Evolutionary conservation across 1,140 invertebrate species (phyloP), one percentile per base, ranked within the genome.

Genomic region (Drosophila pseudoananassae): DNA sequence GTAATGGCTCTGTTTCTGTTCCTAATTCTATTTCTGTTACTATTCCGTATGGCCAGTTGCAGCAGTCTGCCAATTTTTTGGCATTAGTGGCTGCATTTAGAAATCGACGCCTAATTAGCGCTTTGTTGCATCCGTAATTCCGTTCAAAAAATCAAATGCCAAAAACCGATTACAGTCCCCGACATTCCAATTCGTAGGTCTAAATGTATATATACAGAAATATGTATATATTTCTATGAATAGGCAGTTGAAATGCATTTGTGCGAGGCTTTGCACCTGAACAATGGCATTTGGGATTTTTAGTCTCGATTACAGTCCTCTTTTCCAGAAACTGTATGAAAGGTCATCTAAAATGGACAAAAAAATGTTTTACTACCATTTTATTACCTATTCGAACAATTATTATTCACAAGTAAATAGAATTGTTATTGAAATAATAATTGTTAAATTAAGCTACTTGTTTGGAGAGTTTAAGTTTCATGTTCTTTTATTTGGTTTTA

Each of bases 91-190:
- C 49, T 43, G 66, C 53, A 69, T 69, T 69, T 69, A 14, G 31
- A 25, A 69, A 55, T 69, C 63, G 66, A 69, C 66, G 66, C 66
- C 66, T 49, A 69, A 69, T 69, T 69, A 69, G 66, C 63, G 66
- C 66, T 56, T 69, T 69, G 63, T 68, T 65, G 49, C 64, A 68
- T 47, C 51, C 64, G 68, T 69, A 69, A 69, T 69, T 33, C 50
- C 43, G 8, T 29, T 20, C 31, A 36, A 31, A 20, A 69, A 49
- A 69, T 64, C 50, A 31, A 69, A 69, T 69, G 63, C 66, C 66
- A 49, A 55, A 69, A 49, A 69, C 50, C 66, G 66, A 69, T 69
- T 56, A 69, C 63, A 47, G 40, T 29, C 43, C 29, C 40, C 61
- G 27, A 53, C 53, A 66, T 68, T 36, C 6, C 14, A n/a, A 25